phyloP scores from a whole-genome alignment of 2,888 invertebrate genomes.

The Tetheella fluctuosa region DNA sequence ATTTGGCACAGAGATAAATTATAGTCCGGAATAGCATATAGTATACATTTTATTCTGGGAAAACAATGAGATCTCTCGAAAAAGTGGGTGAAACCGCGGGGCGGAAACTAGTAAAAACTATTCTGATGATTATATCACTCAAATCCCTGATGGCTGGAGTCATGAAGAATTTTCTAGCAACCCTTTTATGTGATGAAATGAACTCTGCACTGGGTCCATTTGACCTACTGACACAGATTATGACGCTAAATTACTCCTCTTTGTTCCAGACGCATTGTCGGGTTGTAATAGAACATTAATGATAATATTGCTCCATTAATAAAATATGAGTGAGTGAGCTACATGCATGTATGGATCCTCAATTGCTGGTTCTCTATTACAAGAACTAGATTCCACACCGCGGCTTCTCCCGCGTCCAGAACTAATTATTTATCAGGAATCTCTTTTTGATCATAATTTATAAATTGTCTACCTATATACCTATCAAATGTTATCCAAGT shows the following conservation, averaged over 20 bases:
- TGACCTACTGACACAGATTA: conserved; percentile 11
- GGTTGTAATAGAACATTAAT: not conserved
- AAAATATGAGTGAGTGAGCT: not conserved
- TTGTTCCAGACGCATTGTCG: conserved; percentile 1
- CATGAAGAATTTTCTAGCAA: not conserved
- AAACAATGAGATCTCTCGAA: too few relatives aligned
- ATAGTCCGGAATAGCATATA: too few relatives aligned
- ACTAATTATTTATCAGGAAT: too few relatives aligned
- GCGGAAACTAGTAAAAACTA: not conserved
- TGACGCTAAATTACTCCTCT: not conserved
- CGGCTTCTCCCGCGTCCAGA: too few relatives aligned
- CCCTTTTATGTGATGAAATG: conserved; percentile 5
- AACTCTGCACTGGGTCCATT: not conserved
- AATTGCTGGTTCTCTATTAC: not conserved
- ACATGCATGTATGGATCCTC: not conserved
- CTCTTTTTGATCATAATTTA: too few relatives aligned
- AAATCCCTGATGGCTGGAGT: not conserved
- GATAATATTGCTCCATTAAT: not conserved
- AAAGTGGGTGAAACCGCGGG: too few relatives aligned
- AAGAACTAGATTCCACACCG: too few relatives aligned
- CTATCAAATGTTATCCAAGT: too few relatives aligned
- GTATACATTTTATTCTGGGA: too few relatives aligned
- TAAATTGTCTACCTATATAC: too few relatives aligned
- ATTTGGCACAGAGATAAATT: too few relatives aligned
- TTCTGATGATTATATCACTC: not conserved